These are phyloP conservation scores for honey bee (Apis mellifera) DNA, from an alignment of 1,140 invertebrate genomes.

Conservation along the genomic window DNA sequence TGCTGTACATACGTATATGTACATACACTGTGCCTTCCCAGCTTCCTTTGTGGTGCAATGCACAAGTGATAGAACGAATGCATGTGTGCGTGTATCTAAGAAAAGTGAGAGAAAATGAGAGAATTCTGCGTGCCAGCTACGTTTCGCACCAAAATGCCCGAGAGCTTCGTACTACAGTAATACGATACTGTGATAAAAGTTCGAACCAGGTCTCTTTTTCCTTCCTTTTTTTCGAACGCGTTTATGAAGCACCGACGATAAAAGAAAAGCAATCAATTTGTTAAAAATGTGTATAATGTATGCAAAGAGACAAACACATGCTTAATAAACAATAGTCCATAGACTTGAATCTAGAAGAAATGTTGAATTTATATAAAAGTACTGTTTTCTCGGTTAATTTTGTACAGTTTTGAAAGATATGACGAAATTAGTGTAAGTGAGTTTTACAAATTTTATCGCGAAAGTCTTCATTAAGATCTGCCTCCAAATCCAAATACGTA, in stretches of 20 bases:
- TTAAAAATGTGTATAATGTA: conserved; percentile 24
- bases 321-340: conserved; percentile 27
- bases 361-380: conserved; percentile 25
- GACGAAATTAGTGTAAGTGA: conserved; percentile 9
- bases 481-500: neutral
- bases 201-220: conserved; percentile 59
- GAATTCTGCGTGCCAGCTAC: conserved; percentile 49
- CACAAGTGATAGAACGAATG: conserved; percentile 33
- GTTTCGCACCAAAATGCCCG: conserved; percentile 52
- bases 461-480: neutral
- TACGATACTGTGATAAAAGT: conserved; percentile 69
- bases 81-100: conserved; percentile 9
- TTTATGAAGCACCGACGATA: conserved; percentile 30
- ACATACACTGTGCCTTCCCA: conserved; percentile 72
- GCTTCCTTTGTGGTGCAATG: conserved; percentile 68
- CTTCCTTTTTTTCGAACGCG: conserved; percentile 30
- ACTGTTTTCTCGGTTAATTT: conserved; percentile 33
- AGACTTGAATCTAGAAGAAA: conserved; percentile 17
- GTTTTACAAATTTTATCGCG: conserved; percentile 32
- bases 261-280: conserved; percentile 23
- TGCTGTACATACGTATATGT: conserved; percentile 65
- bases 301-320: conserved; percentile 22
- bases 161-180: conserved; percentile 70
- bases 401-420: conserved; percentile 12
- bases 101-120: conserved; percentile 29